A percentile compares a stretch with the other conserved stretches of the same genome.
phyloP scores from a whole-genome alignment of 2,888 invertebrate species.

The Meloe dianella region DNA sequence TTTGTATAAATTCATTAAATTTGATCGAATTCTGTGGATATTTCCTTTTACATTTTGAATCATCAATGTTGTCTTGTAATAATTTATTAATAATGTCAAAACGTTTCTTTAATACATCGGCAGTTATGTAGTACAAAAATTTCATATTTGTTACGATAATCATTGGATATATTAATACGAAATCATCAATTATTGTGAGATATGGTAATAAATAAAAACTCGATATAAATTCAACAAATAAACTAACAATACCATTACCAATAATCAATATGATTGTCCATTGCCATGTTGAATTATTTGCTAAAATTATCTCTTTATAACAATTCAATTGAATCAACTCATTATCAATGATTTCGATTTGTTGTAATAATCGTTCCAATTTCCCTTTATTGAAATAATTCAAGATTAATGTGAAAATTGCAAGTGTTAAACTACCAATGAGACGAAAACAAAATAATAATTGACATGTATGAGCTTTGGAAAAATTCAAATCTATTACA shows the following conservation, averaged over 20 bases:
- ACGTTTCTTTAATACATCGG: conserved; percentile 12
- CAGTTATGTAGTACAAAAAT: neutral
- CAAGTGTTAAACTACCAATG: neutral
- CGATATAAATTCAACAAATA: conserved; percentile 12
- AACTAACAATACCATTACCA: neutral
- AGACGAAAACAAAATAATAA: conserved; percentile 12
- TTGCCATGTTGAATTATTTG: conserved; percentile 7
- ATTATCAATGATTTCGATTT: neutral
- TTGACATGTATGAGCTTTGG: conserved; percentile 21
- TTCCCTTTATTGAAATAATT: neutral
- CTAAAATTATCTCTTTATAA: conserved; percentile 1
- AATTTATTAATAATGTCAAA: conserved; percentile 22
- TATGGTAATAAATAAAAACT: neutral
- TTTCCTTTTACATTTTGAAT: conserved; percentile 21
- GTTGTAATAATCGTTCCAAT: neutral
- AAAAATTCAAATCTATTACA: conserved; percentile 14
- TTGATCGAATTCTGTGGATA: conserved; percentile 27
- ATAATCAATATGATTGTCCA: neutral
- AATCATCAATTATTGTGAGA: neutral
- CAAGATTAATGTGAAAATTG: neutral
- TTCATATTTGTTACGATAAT: conserved; percentile 9
- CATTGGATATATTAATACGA: conserved; percentile 13
- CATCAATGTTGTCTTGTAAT: conserved; percentile 21
- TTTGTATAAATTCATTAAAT: conserved; percentile 24
- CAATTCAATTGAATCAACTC: neutral